These are phyloP conservation scores for Brachionus rubens DNA, from an alignment of 1,140 invertebrate genomes.

Conservation along the genomic window DNA sequence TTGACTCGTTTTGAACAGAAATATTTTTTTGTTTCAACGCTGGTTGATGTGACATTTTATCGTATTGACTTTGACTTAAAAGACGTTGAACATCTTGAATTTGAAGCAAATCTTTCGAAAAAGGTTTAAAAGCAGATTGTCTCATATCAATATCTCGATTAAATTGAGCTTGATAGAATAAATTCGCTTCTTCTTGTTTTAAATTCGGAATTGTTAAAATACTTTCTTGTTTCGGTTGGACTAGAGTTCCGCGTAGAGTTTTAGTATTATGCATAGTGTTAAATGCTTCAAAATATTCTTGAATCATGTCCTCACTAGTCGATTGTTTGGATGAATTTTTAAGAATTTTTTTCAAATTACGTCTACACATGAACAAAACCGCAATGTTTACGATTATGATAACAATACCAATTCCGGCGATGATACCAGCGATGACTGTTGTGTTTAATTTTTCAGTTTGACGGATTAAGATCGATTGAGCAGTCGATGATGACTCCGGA, in stretches of 20 bases:
- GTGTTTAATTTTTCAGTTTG: conserved; percentile 17
- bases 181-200: background rate
- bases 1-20: background rate
- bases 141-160: background rate
- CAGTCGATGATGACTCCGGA: background rate
- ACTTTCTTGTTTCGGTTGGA: background rate
- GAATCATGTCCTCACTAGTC: conserved; percentile 30
- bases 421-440: background rate
- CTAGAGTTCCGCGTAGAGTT: background rate
- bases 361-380: conserved; percentile 33
- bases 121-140: conserved; percentile 44
- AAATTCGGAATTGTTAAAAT: background rate
- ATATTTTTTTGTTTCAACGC: background rate
- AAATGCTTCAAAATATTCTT: conserved; percentile 41
- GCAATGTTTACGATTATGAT: conserved; percentile 23
- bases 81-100: conserved; percentile 20
- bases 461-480: background rate
- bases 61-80: conserved; percentile 29
- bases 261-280: background rate
- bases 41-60: conserved; percentile 25
- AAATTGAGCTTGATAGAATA: conserved; percentile 11
- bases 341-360: conserved; percentile 10
- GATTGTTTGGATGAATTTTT: conserved; percentile 17
- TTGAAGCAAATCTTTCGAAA: conserved; percentile 6
- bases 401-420: background rate